A percentile compares a stretch with the other conserved stretches of the same genome.
These are phyloP conservation scores for Yponomeuta sedellus DNA, from an alignment of 2,888 invertebrate species.

Conservation along the genomic window DNA sequence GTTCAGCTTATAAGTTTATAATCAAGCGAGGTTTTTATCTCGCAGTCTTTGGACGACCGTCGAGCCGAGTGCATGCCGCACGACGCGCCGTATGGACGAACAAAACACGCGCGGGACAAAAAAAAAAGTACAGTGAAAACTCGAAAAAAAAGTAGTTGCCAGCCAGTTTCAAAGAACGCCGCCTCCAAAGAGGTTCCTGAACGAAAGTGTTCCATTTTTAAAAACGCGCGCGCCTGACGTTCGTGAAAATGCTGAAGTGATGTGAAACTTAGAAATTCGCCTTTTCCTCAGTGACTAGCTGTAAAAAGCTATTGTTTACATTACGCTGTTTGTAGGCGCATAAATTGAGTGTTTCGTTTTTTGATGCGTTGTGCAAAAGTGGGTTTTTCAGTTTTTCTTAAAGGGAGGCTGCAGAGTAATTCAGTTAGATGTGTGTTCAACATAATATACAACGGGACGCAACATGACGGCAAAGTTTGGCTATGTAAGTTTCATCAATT, in stretches of 20 bases:
- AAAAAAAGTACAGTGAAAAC: constrained; percentile 48
- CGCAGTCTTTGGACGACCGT: constrained; percentile 69
- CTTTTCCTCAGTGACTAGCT: constrained; percentile 53
- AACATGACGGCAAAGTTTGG: constrained; percentile 78
- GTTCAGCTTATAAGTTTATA: constrained; percentile 76
- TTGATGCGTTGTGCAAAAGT: constrained; percentile 69
- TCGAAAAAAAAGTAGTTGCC: constrained; percentile 37
- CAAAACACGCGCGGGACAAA: constrained; percentile 55
- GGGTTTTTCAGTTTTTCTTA: constrained; percentile 66
- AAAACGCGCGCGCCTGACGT: constrained; percentile 40
- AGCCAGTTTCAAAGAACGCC: constrained; percentile 36
- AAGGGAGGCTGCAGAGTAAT: constrained; percentile 65
- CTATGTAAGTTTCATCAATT: constrained; percentile 60
- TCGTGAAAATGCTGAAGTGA: constrained; percentile 68
- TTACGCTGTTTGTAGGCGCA: constrained; percentile 43
- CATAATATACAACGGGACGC: constrained; percentile 75
- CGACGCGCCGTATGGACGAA: constrained; percentile 44
- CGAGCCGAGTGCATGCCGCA: constrained; percentile 65
- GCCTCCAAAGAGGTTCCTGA: constrained; percentile 47
- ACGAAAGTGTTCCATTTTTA: constrained; percentile 52
- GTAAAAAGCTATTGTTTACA: constrained; percentile 69
- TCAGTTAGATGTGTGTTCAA: constrained; percentile 74
- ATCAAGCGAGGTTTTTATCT: constrained; percentile 75
- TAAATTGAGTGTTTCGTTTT: constrained; percentile 66
- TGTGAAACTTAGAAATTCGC: constrained; percentile 55